Base-by-base conservation (phyloP, 2,797 vertebrate species). In the Etheostoma perlongum region DNA sequence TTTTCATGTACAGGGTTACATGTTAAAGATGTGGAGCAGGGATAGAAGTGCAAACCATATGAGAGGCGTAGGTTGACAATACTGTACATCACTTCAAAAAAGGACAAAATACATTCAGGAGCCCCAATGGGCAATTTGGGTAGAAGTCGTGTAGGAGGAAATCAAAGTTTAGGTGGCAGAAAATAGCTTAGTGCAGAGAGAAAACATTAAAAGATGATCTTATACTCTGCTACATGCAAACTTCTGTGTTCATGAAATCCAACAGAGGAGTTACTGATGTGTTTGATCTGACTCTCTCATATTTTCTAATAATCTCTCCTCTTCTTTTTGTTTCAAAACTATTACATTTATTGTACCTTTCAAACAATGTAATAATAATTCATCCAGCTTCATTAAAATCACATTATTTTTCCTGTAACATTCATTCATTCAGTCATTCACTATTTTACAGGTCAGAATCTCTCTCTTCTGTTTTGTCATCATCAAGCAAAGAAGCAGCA, bases 71-170 rank as follows among this genome's bases (percentile, higher is more conserved):
- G 84, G 82, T 76, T 72, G 82, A 90, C 85, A 75, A 87, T 89
- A 93, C 89, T 84, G 79, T 86, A 92, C 92, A 93, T 88, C 92
- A 93, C 89, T 92, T 93, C 61, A 92, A 91, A 86, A 90, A 89
- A 90, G 85, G 89, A 89, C 86, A 74, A 64, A 76, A 91, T 92
- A 94, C 93, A 94, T 94, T 95, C 93, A 93, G 93, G 93, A 90
- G 76, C 78, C 79, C 73, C 79, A 79, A 68, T 40, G 53, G 84
- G 87, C 84, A 85, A 83, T 88, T 81, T 82, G 71, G 76, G 68
- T 72, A 42, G 48, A 66, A 78, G 64, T 76, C 2, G 33, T 65
- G 62, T 72, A 53, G 79, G 76, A 77, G 66, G 67, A 86, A 84
- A 84, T 61, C 52, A 36, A 79, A 76, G 64, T 67, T 49, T 67